Base-by-base conservation (phyloP, 2,113 vertebrate genomes). In the Budorcas taxicolor region DNA sequence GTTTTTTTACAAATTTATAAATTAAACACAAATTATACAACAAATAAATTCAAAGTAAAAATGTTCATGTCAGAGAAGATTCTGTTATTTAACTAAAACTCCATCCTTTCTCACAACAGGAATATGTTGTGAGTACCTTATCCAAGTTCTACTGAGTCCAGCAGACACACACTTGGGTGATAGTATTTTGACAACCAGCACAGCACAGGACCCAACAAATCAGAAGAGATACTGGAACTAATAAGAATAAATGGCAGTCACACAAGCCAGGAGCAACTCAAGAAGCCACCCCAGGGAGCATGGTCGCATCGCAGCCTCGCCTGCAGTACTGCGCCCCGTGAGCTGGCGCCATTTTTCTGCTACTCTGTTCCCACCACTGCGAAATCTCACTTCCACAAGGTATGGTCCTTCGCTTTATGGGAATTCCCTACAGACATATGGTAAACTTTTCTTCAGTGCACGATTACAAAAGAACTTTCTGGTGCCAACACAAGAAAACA, bases 261-360 rank as follows among this genome's bases (percentile, higher is more conserved):
- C 57, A 52, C 14, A 29, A 64, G 57, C 8, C 3, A 2, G 3
- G 7, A 85, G 52, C 50, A 31, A 47, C n/a, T 67, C 27, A 14
- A 11, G 29, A 2, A 3, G 45, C 45, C n/a, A 9, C 16, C 33
- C 33, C 1, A 1, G 10, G 40, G 52, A 15, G 16, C 1, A 0
- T 1, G 11, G 13, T 27, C n/a, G 0, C 5, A 3, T 3, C 6
- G 5, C 50, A 47, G 52, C 36, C 57, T 36, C 15, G 2, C n/a
- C 50, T 7, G 16, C 27, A 3, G 23, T 5, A 17, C 31, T 29
- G 0, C 0, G 0, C 36, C 1, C 33, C 47, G 17, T 0, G 23
- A 15, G 15, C 58, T 17, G 25, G 62, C 7, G 23, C 29, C 17
- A 21, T 45, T 19, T 40, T 47, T 29, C 64, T 27, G 17, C 52